A percentile compares a stretch with the other conserved stretches of the same genome.
Conservation (phyloP, 2,888 invertebrate species). For the Trichacis sp. region DNA sequence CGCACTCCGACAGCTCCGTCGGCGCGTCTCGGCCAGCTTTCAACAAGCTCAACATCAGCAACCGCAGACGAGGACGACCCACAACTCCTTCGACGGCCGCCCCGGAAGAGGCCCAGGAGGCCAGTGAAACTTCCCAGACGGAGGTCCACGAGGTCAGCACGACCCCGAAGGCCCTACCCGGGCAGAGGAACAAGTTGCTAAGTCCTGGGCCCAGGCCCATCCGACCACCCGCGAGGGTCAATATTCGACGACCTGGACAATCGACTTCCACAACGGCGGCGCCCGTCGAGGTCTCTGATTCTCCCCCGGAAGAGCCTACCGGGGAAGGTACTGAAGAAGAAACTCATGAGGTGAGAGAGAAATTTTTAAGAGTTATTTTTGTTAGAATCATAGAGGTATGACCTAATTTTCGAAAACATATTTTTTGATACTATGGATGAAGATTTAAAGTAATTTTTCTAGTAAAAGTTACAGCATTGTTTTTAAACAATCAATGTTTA, state of each 20-base stretch:
- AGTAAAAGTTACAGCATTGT: too few species aligned
- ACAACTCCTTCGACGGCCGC: conserved; percentile 50
- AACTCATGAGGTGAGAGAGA: conserved; percentile 59
- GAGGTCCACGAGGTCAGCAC: conserved; percentile 36
- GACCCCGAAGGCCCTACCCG: conserved; percentile 32
- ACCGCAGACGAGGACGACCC: conserved; percentile 57
- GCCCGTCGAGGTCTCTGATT: conserved; percentile 51
- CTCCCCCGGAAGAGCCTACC: conserved; percentile 60
- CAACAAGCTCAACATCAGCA: conserved; percentile 55
- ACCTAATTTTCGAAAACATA: too few species aligned
- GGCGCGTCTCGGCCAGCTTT: conserved; percentile 53
- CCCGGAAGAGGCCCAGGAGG: conserved; percentile 48
- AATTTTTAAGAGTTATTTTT: too few species aligned
- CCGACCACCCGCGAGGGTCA: conserved; percentile 77
- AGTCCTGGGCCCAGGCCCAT: conserved; percentile 72
- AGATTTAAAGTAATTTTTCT: too few species aligned
- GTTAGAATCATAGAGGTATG: too few species aligned
- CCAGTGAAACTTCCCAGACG: conserved; percentile 42
- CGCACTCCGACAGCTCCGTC: conserved; percentile 32
- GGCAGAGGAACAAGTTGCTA: conserved; percentile 47
- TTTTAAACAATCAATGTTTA: too few species aligned
- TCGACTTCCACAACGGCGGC: conserved; percentile 69
- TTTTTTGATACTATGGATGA: too few species aligned
- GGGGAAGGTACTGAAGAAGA: conserved; percentile 66
- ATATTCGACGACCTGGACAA: conserved; percentile 72